Evolutionary conservation across 2,797 vertebrate species (phyloP), one percentile per base, ranked within the genome.

Genomic region (Chaunax sp.): DNA sequence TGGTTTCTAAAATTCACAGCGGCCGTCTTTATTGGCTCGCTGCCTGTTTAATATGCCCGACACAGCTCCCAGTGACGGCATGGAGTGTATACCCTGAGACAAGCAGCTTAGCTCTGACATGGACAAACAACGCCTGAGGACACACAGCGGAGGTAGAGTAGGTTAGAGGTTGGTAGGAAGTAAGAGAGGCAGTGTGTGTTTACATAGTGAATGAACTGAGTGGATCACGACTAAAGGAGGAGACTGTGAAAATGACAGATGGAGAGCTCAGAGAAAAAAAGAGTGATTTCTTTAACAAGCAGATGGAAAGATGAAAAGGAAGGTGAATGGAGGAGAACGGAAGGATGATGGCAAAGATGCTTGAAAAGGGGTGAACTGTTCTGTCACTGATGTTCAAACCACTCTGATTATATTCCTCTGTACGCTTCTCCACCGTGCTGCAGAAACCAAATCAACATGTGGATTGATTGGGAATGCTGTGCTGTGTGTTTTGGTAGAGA

Each of bases 1-100:
- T 61, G 75, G 49, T 70, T 71, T 68, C 72, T 72, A 75, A 88
- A 84, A 86, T 80, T 77, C 85, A 80, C 76, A 85, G 62, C 64
- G 54, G 46, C 53, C 37, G 43, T 68, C 75, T 85, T 91, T 85
- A 91, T 90, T 91, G 85, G 85, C 87, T 91, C 46, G 41, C 60
- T 70, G 77, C 43, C 60, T 85, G 80, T 87, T 92, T 91, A 92
- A 86, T 88, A 91, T 91, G 89, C 80, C 64, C 72, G 65, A 82
- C 80, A 67, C 64, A 47, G 75, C 58, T 15, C 50, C 70, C 69
- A 51, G 16, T 75, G 70, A 65, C 49, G 13, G 59, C 62, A 46
- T 59, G 51, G 74, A 82, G 85, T 89, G 81, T 78, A 80, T 81
- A 83, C 75, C 52, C 52, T 5, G 70, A 83, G 85, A 86, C 76